These are phyloP conservation scores for Malurus alboscapulatus DNA, from an alignment of 2,113 vertebrate genomes.

Conservation along the genomic window DNA sequence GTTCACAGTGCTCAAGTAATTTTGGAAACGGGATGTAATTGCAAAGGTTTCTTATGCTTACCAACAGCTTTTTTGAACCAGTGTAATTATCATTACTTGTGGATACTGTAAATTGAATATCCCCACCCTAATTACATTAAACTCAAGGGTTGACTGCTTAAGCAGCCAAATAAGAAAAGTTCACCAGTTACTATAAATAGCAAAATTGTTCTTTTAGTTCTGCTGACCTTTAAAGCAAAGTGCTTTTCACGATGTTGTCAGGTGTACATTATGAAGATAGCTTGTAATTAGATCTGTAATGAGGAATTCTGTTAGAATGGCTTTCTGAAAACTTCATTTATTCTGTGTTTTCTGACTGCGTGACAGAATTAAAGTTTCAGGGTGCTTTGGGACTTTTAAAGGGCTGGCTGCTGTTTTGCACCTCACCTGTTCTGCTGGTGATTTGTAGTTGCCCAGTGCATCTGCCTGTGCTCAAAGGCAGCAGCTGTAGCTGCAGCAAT, in stretches of 20 bases:
- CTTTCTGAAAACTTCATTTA: constrained; percentile 76
- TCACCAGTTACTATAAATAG: constrained; percentile 78
- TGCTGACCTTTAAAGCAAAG: constrained; percentile 76
- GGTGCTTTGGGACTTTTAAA: constrained; percentile 35
- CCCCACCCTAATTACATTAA: constrained; percentile 82
- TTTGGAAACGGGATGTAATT: constrained; percentile 81
- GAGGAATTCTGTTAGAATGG: constrained; percentile 75
- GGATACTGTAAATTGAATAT: constrained; percentile 88
- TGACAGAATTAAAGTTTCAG: constrained; percentile 62
- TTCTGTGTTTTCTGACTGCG: constrained; percentile 56
- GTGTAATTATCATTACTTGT: constrained; percentile 85
- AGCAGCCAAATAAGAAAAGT: constrained; percentile 79
- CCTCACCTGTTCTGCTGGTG: constrained; percentile 6
- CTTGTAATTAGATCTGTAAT: constrained; percentile 80
- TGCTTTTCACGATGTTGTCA: constrained; percentile 67
- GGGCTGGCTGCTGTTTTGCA: background rate
- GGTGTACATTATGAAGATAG: constrained; percentile 77
- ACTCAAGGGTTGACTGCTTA: constrained; percentile 77
- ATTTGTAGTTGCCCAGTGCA: constrained; percentile 43
- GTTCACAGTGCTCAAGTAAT: constrained; percentile 77
- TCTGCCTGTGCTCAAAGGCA: constrained; percentile 21
- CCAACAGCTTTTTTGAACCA: constrained; percentile 81
- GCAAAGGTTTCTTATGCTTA: constrained; percentile 84
- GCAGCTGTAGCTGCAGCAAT: background rate
- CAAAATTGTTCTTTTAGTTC: constrained; percentile 75